Conservation (phyloP, 2,888 invertebrate genomes). For the Dromius quadrimaculatus region DNA sequence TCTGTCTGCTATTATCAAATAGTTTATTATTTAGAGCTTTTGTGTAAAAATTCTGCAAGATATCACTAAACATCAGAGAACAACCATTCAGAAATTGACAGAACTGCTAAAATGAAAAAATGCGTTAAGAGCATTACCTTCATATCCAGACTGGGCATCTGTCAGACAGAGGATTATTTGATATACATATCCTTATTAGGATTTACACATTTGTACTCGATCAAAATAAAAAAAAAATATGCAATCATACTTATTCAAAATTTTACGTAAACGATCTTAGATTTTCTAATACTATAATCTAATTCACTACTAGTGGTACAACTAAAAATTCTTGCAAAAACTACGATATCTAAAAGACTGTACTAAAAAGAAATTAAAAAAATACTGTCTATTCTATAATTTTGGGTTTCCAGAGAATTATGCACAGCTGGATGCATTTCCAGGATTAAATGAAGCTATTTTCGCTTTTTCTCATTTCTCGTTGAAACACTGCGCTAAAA, state of each 20-base stretch:
- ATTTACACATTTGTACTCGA: slow-evolving; percentile 14
- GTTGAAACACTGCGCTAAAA: too few relatives aligned
- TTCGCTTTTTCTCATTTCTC: too few relatives aligned
- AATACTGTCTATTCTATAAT: slow-evolving; percentile 5
- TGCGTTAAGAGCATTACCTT: slow-evolving; percentile 63
- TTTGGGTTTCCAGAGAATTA: too few relatives aligned
- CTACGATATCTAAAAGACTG: neutral
- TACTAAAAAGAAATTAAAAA: slow-evolving; percentile 22
- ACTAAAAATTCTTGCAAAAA: slow-evolving; percentile 35
- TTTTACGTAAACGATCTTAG: neutral
- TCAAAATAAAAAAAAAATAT: neutral
- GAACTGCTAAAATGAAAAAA: slow-evolving; percentile 34
- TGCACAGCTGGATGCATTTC: too few relatives aligned
- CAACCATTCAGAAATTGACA: too few relatives aligned
- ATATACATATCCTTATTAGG: slow-evolving; percentile 40
- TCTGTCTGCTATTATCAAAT: too few relatives aligned
- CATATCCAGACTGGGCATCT: slow-evolving; percentile 66
- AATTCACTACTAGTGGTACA: slow-evolving; percentile 37
- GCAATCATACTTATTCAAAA: slow-evolving; percentile 2
- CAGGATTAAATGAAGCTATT: too few relatives aligned
- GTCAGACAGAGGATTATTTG: slow-evolving; percentile 59
- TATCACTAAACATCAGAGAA: too few relatives aligned
- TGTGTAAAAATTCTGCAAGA: too few relatives aligned
- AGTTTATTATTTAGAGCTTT: too few relatives aligned
- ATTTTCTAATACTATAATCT: slow-evolving; percentile 7